phyloP scores from a whole-genome alignment of 2,797 vertebrate genomes.

The Sparus aurata region DNA sequence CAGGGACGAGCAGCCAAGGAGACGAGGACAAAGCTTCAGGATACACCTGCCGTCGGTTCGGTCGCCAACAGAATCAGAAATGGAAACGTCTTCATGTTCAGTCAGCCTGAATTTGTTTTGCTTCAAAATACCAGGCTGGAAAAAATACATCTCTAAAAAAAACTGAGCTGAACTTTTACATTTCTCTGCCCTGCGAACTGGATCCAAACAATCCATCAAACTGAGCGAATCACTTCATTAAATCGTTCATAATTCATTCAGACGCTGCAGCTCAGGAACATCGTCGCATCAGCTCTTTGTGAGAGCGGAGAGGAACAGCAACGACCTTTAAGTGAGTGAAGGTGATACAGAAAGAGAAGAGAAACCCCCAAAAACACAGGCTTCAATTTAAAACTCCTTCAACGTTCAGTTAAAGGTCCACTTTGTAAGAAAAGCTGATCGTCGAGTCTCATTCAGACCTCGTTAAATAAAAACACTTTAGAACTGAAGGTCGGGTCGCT shows the following conservation, averaged over 20 bases:
- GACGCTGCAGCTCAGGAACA: not conserved
- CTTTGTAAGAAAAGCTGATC: too few relatives aligned
- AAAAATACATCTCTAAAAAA: too few relatives aligned
- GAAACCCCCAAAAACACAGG: too few relatives aligned
- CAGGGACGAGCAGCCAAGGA: conserved; percentile 40
- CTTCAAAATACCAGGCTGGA: too few relatives aligned
- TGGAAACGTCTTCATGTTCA: conserved; percentile 7
- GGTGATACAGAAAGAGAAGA: too few relatives aligned
- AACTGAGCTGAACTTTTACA: too few relatives aligned
- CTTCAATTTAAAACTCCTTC: too few relatives aligned
- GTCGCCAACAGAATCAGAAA: not conserved
- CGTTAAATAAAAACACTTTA: too few relatives aligned
- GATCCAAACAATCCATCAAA: not conserved
- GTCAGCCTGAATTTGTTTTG: not conserved
- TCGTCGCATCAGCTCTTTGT: not conserved
- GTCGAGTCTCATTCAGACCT: too few relatives aligned
- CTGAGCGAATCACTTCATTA: not conserved
- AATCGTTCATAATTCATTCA: not conserved
- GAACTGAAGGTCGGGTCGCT: too few relatives aligned
- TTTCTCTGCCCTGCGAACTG: too few relatives aligned
- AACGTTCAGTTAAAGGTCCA: too few relatives aligned
- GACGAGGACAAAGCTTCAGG: conserved; percentile 8
- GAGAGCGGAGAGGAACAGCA: not conserved
- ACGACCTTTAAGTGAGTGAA: not conserved
- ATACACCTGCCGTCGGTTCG: not conserved